Percentiles rank a stretch among this genome's conserved stretches.
Evolutionary conservation across 2,797 vertebrate species (phyloP).

Genomic region (Schizopygopsis malacanthus): DNA sequence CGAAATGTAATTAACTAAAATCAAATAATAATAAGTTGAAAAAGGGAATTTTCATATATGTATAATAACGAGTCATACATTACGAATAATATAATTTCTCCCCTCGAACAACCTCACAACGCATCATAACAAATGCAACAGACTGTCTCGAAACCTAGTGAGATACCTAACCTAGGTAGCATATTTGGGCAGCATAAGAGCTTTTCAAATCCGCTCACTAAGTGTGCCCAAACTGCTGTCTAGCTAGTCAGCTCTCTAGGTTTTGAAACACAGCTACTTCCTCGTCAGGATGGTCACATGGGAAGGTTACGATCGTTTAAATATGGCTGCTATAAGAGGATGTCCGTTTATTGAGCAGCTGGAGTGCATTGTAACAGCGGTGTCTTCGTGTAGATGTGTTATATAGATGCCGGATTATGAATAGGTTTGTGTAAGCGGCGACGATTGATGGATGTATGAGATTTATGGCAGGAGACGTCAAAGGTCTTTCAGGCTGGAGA

Average conservation of each 20-base stretch:
- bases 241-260: neutral
- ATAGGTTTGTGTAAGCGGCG: neutral
- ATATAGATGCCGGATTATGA: neutral
- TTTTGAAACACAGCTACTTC: neutral
- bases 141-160: neutral
- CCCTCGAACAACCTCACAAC: neutral
- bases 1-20: neutral
- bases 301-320: slow-evolving; percentile 72
- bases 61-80: neutral
- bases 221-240: neutral
- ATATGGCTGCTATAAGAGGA: slow-evolving; percentile 73
- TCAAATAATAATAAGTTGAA: neutral
- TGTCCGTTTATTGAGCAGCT: slow-evolving; percentile 24
- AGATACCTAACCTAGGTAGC: neutral
- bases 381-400: neutral
- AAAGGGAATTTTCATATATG: neutral
- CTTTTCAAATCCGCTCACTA: neutral
- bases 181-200: neutral
- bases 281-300: slow-evolving; percentile 69
- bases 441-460: neutral
- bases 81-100: neutral
- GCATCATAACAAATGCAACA: slow-evolving; percentile 9
- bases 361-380: neutral
- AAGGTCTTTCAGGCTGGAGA: neutral
- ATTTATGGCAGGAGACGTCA: slow-evolving; percentile 26